Evolutionary conservation across 1,140 invertebrate genomes (phyloP), one percentile per base, ranked within the genome.

Genomic region (Drosophila sucinea): DNA sequence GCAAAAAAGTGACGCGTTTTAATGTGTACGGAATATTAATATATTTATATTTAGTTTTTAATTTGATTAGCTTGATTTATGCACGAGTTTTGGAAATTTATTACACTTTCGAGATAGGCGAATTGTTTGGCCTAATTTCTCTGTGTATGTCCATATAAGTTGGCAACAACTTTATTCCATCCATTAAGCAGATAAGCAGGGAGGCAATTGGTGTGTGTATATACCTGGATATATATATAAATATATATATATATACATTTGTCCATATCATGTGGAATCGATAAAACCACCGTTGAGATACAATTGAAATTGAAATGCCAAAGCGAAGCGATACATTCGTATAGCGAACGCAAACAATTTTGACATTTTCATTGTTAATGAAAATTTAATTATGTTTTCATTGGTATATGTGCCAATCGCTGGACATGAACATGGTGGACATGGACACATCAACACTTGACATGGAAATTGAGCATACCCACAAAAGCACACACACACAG

Each of bases 331-430:
- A 51, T 38, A 38, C 1, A 35, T 27, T 29, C 35, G 32, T n/a
- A 30, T 63, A 7, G 32, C 35, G 29, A 77, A 77, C 67, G 65
- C 75, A 58, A 69, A 55, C 70, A 79, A 79, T 84, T 89, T 78
- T 77, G 80, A 84, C 80, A 84, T 89, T 89, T 78, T 78, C 73
- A 89, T 90, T 90, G 84, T 81, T 89, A 89, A 89, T 89, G 86
- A 89, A 89, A 81, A 69, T 89, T 79, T 89, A 89, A 89, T 89
- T 89, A 89, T 89, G 77, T 73, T 81, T 85, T 69, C 78, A 80
- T 65, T 73, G 79, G 57, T 60, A 47, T 60, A 47, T 72, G 55
- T 69, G 60, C 38, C 69, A 63, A 60, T 67, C 51, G 33, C 10
- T 44, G 64, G 32, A 35, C 67, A 70, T 56, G 64, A 29, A 8